Evolutionary conservation across 2,113 vertebrate genomes (phyloP).

Genomic region (Bos indicus): DNA sequence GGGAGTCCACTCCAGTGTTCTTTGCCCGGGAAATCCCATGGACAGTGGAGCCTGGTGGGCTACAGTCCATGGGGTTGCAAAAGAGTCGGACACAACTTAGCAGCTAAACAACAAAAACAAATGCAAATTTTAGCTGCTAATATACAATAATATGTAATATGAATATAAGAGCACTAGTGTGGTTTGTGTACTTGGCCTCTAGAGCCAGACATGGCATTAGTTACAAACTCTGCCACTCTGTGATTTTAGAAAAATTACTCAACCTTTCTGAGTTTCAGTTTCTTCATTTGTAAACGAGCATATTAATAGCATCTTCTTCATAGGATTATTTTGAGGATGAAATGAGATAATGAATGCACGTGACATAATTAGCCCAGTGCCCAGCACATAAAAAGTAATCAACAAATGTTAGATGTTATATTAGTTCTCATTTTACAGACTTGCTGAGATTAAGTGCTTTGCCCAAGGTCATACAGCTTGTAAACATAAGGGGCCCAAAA

Average conservation of each 20-base stretch:
- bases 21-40: background rate
- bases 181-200: background rate
- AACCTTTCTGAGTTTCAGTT: slow-evolving; percentile 16
- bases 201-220: background rate
- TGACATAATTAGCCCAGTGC: slow-evolving; percentile 24
- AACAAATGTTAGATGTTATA: background rate
- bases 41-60: background rate
- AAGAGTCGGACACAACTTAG: background rate
- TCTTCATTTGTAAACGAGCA: slow-evolving; percentile 32
- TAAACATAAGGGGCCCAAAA: background rate
- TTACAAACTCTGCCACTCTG: background rate
- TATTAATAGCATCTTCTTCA: slow-evolving; percentile 36
- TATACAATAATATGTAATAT: background rate
- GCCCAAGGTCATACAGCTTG: background rate
- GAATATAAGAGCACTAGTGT: background rate
- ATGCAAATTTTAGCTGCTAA: background rate
- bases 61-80: background rate
- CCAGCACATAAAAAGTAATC: background rate
- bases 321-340: slow-evolving; percentile 39
- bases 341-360: slow-evolving; percentile 32
- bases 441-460: background rate
- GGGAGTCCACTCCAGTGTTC: background rate
- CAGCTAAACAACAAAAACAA: background rate
- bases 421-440: background rate
- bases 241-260: background rate